Conservation (phyloP, 2,797 vertebrate genomes). For the Acanthurus leucopareius region DNA sequence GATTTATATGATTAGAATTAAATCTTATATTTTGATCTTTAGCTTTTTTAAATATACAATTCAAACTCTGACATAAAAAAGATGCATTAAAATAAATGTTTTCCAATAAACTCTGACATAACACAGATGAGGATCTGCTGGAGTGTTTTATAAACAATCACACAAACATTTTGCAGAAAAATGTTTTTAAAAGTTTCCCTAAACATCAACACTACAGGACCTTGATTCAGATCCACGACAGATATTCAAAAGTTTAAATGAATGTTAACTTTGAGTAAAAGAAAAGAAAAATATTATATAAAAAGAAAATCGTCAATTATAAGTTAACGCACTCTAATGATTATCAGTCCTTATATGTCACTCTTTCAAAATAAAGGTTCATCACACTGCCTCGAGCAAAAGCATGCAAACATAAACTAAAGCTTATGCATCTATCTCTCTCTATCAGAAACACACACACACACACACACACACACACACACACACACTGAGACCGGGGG, state of each 20-base stretch:
- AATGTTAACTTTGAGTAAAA: constrained; percentile 41
- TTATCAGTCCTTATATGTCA: constrained; percentile 40
- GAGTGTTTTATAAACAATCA: not conserved
- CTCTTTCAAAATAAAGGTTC: constrained; percentile 54
- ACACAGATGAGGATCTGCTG: not conserved
- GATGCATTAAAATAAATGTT: not conserved
- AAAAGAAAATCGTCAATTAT: constrained; percentile 37
- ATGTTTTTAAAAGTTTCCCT: too few relatives aligned
- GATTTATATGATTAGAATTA: not conserved
- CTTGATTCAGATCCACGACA: not conserved
- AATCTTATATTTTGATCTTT: not conserved
- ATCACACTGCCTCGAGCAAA: constrained; percentile 44
- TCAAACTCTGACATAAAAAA: not conserved
- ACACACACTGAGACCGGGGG: constrained; percentile 54
- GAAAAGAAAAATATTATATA: too few relatives aligned
- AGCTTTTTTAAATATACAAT: not conserved
- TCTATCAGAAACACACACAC: constrained; percentile 31
- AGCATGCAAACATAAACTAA: constrained; percentile 61
- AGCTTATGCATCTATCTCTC: constrained; percentile 28
- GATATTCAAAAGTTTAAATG: constrained; percentile 21
- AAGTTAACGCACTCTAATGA: constrained; percentile 47
- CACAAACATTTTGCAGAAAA: too few relatives aligned
- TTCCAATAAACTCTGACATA: not conserved
- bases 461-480: constrained; percentile 37
- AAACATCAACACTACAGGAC: too few relatives aligned